A percentile compares a stretch with the other conserved stretches of the same genome.
Evolutionary conservation across 2,888 invertebrate genomes (phyloP).

Genomic region (Aporophyla nigra): DNA sequence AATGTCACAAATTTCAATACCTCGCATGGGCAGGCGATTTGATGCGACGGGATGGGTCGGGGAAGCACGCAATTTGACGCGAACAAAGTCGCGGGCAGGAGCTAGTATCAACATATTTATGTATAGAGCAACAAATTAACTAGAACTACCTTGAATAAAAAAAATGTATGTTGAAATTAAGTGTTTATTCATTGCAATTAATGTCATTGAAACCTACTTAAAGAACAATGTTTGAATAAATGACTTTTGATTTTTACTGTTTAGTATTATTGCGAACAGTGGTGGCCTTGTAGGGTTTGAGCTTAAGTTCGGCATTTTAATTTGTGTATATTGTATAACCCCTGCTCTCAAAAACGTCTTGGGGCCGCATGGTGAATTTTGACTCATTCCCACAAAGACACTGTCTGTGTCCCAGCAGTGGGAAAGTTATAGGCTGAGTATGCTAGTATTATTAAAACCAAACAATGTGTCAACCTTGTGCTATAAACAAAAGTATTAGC

Average conservation of each 20-base stretch:
- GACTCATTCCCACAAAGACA: not conserved
- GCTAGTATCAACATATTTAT: not conserved
- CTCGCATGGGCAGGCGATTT: no score
- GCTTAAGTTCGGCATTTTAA: no score
- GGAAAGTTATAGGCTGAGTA: no score
- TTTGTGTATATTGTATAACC: no score
- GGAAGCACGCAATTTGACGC: no score
- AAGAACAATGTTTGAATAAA: not conserved
- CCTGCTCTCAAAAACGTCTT: no score
- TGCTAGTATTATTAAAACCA: not conserved
- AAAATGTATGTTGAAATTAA: not conserved
- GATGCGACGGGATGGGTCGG: no score
- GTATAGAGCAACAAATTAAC: not conserved
- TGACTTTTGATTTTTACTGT: not conserved
- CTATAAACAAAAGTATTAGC: conserved; percentile 14
- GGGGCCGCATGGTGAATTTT: not conserved
- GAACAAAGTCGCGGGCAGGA: no score
- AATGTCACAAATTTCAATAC: no score
- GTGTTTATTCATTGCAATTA: conserved; percentile 28
- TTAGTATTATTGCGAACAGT: not conserved
- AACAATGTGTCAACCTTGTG: not conserved
- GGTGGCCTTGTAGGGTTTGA: no score
- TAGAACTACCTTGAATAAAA: conserved; percentile 28
- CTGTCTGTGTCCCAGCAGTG: not conserved
- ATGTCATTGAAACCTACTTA: not conserved